Evolutionary conservation across 2,888 invertebrate species (phyloP).

Genomic region (Coleophora deauratella): DNA sequence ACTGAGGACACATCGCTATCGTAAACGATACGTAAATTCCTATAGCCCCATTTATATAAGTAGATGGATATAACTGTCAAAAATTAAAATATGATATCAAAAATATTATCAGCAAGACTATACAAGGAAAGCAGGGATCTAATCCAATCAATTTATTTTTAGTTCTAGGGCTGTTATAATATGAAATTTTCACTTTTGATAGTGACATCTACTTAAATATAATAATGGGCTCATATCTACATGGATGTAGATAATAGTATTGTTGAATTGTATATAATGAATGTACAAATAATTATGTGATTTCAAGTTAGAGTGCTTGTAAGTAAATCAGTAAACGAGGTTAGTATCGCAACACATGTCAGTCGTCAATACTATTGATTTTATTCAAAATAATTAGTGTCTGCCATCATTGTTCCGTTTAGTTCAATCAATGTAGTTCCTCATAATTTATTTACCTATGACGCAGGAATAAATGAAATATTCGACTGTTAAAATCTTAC

Average conservation of each 20-base stretch:
- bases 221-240: slow-evolving; percentile 18
- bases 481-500: slow-evolving; percentile 53
- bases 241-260: slow-evolving; percentile 31
- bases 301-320: slow-evolving; percentile 42
- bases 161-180: too few species aligned
- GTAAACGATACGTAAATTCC: slow-evolving; percentile 14
- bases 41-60: too few species aligned
- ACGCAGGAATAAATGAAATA: slow-evolving; percentile 51
- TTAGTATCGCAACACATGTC: slow-evolving; percentile 16
- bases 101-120: slow-evolving; percentile 2
- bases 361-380: slow-evolving; percentile 8
- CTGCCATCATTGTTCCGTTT: neutral
- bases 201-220: too few species aligned
- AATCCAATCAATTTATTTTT: too few species aligned
- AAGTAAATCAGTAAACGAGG: slow-evolving; percentile 39
- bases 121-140: too few species aligned
- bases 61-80: neutral
- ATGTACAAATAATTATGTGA: slow-evolving; percentile 58
- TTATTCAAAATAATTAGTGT: neutral
- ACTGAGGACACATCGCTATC: slow-evolving; percentile 16
- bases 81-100: slow-evolving; percentile 1
- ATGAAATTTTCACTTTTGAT: too few species aligned
- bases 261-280: slow-evolving; percentile 46
- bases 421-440: slow-evolving; percentile 20
- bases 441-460: slow-evolving; percentile 22